Evolutionary conservation across 2,113 vertebrate species (phyloP).

Genomic region (Trichechus manatus): DNA sequence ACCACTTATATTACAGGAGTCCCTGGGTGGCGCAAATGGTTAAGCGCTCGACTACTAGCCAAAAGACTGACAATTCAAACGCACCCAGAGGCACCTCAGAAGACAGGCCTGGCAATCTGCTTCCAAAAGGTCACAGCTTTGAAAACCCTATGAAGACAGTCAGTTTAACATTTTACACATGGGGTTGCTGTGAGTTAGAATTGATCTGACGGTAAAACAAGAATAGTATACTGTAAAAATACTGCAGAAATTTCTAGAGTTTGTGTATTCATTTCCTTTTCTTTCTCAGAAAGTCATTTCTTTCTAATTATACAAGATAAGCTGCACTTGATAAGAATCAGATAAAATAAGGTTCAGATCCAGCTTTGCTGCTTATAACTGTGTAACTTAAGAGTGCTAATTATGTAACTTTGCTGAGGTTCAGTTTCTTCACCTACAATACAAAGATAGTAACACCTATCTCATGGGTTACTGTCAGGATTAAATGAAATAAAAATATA

Average conservation of each 20-base stretch:
- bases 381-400: background rate
- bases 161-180: background rate
- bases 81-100: background rate
- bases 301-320: background rate
- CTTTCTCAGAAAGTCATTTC: background rate
- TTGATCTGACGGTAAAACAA: background rate
- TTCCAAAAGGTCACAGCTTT: background rate
- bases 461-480: background rate
- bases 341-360: background rate
- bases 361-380: background rate
- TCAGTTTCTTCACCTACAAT: background rate
- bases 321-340: background rate
- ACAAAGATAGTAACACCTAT: background rate
- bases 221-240: background rate
- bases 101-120: background rate
- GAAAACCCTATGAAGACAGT: background rate
- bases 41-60: background rate
- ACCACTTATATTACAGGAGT: background rate
- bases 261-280: background rate
- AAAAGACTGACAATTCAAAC: background rate
- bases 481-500: constrained; percentile 6
- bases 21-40: background rate
- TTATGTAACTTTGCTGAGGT: background rate
- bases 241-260: background rate
- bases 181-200: background rate